Evolutionary conservation across 2,797 vertebrate species (phyloP), one percentile per base, ranked within the genome.

Genomic region (Clarias platycephalus): DNA sequence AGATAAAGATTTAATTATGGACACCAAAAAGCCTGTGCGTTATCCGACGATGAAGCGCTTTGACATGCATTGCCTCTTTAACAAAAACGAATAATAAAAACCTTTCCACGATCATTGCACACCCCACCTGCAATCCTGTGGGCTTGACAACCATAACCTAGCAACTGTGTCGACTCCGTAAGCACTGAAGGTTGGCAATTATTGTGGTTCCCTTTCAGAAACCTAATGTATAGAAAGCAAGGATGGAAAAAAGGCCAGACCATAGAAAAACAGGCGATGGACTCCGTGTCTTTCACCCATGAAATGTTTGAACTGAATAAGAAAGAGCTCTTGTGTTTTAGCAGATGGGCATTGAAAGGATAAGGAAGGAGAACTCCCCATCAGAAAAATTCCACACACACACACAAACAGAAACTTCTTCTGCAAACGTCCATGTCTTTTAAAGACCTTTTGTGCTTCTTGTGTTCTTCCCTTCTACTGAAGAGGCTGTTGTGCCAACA

Each of bases 221-320:
- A 80, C 4, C 55, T 68, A 31, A 80, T 57, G 49, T n/a, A 62
- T 60, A 85, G 58, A 75, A 75, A 82, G 80, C 79, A 63, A 28
- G 66, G 62, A 49, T 15, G 4, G 4, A 7, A 28, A 57, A 81
- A 68, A 37, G 44, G 22, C n/a, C 10, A 80, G 67, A 62, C 44
- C 40, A n/a, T 1, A 80, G 58, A 79, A 75, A 75, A 75, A 81
- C 20, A 74, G 57, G 16, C 26, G 49, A 80, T 44, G 60, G 80
- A 87, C 80, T 71, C 26, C 15, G 62, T 10, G 78, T 88, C 18
- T 81, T 85, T 82, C 37, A 86, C 86, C 57, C 86, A 64, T 86
- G 86, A 53, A 83, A 86, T 55, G 81, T 85, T 81, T 55, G 20
- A 87, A 86, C 77, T 87, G 82, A 88, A 88, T 60, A 87, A 91